Evolutionary conservation across 2,888 invertebrate species (phyloP), one percentile per base, ranked within the genome.

Genomic region (Azorinus chamasolen): DNA sequence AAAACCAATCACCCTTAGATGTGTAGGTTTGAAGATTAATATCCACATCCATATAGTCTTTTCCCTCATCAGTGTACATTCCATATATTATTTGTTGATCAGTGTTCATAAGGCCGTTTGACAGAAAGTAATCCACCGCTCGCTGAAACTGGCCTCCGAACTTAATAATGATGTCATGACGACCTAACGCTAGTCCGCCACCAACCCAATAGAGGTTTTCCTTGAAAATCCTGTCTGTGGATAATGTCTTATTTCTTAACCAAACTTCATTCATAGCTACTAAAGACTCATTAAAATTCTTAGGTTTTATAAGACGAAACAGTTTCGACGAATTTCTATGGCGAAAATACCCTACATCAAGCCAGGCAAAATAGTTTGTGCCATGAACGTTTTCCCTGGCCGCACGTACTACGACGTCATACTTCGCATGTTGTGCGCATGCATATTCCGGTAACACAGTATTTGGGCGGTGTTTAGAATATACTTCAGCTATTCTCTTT

Each of bases 281-380:
- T 18, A n/a, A 1, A 12, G 63, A 43, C 3, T 43, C 59, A 18
- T 59, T 46, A 46, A 61, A 53, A 18, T 27, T 37, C 22, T 14
- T 4, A 24, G 72, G 63, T 5, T 81, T 32, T 25, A 57, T 65
- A 0, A 86, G 50, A 32, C 45, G 50, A 61, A 84, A 86, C 22
- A 10, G 68, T 16, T 0, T 58, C 0, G 71, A 61, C 6, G 70
- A 48, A 0, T 63, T n/a, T 18, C 63, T 55, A 27, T 78, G 51
- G 18, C 86, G 69, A 57, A 83, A 85, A 70, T 80, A 81, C 14
- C 87, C 87, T n/a, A 85, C 62, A 64, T 87, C 87, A 3, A 84
- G 14, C 87, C 87, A 87, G 20, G 83, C 75, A 48, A 82, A 79
- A 63, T 77, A 83, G 10, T 74, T 64, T 2, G 73, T 74, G 6